Conservation (phyloP, 2,888 invertebrate genomes). For the Pantelozetes paolii region DNA sequence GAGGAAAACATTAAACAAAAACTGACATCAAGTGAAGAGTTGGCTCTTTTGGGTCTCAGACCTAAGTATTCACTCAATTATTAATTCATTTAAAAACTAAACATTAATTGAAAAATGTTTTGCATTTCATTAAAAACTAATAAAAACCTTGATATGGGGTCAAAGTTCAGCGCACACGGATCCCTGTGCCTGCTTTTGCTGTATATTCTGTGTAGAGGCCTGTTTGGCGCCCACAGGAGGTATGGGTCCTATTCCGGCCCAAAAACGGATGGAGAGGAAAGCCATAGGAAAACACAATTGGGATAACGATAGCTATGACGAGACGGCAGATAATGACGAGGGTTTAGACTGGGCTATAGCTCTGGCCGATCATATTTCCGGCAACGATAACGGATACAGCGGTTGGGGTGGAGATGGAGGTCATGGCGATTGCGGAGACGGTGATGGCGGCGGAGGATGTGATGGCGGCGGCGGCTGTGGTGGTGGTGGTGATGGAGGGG, state of each 20-base stretch:
- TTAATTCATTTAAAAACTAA: not conserved
- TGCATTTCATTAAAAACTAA: not conserved
- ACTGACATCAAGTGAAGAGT: not conserved
- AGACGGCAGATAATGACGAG: not conserved
- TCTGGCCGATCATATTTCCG: not conserved
- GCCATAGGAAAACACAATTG: not conserved
- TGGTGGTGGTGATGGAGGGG: not conserved
- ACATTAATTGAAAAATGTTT: not conserved
- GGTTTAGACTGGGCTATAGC: not conserved
- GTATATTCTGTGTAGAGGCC: not conserved
- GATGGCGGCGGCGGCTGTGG: not conserved
- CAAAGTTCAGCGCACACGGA: not conserved
- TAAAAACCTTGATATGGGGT: not conserved
- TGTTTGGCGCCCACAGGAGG: not conserved
- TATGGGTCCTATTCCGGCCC: not conserved
- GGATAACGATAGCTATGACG: slow-evolving; percentile 16
- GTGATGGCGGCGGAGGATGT: not conserved
- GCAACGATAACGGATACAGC: not conserved
- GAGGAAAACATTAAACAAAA: not conserved
- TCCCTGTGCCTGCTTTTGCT: not conserved
- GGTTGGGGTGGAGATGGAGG: not conserved
- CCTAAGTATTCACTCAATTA: not conserved
- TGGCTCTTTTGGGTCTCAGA: not conserved
- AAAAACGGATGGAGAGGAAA: not conserved
- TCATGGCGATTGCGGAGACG: not conserved